Base-by-base conservation (phyloP, 2,113 vertebrate genomes). In the Spea bombifrons region DNA sequence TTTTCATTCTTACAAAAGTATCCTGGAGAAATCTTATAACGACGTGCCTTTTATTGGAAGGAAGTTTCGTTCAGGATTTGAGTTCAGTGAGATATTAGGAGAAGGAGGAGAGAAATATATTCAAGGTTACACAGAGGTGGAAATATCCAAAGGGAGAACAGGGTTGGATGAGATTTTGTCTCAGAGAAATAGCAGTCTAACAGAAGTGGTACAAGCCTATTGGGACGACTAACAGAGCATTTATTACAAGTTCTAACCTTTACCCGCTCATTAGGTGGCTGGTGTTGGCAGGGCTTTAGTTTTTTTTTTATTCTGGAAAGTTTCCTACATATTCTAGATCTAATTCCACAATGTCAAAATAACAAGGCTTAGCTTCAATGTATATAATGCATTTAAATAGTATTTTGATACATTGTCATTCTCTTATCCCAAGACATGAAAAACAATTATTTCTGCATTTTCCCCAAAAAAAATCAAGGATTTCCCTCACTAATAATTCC, bases 21-120 rank as follows among this genome's bases (percentile, higher is more conserved):
- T 70, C 76, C 83, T 77, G 83, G 76, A 65, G 49, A 82, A 85
- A 64, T 46, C 67, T 52, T 59, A 73, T 45, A 83, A 76, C 74
- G 30, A 0, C 0, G 45, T 17, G 47, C 16, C 16, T 16, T 59
- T 59, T 49, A n/a, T 53, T 15, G 8, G 3, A 71, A 70, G 67
- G 30, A 30, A 30, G 30, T 30, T 50, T 49, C 50, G 8, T 70
- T 70, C 46, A 64, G n/a, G 8, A 13, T 50, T 46, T 50, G 49
- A 71, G 69, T 71, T 71, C 50, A 10, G 10, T n/a, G 7, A 57
- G 71, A 8, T 3, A 6, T 7, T 8, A 52, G 53, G 66, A 8
- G 50, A 63, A 7, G 53, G 53, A 43, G 9, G 61, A 46, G n/a
- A n/a, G 9, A 43, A 13, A 15, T 48, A 15, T 10, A 46, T 68